Conservation (phyloP, 1,140 invertebrate species). For the Hylaeus anthracinus region DNA sequence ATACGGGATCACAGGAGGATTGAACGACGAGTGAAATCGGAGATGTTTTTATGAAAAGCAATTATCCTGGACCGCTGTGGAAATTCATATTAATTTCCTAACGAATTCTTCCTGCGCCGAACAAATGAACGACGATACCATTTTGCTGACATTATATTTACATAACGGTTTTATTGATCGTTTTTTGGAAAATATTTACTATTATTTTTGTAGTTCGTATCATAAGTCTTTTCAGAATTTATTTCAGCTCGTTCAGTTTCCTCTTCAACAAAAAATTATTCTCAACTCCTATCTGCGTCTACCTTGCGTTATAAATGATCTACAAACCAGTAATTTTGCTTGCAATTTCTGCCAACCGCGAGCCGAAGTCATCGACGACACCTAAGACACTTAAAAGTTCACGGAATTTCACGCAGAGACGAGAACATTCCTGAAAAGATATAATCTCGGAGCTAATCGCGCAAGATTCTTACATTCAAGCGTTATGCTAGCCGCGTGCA, state of each 20-base stretch:
- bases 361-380: no score
- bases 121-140: neutral
- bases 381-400: neutral
- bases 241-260: no score
- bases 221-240: no score
- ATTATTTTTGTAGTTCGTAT: no score
- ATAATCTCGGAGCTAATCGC: conserved; percentile 63
- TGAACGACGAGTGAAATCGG: conserved; percentile 56
- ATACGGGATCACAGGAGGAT: conserved; percentile 46
- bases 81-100: neutral
- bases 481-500: conserved; percentile 65
- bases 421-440: neutral
- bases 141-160: no score
- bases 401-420: neutral
- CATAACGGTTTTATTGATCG: no score
- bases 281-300: no score
- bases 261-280: no score
- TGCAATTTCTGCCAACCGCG: no score
- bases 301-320: no score
- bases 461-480: conserved; percentile 68
- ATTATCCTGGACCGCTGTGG: conserved; percentile 2
- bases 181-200: no score
- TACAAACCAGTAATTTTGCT: no score
- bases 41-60: conserved; percentile 53
- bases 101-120: neutral